Evolutionary conservation across 2,113 vertebrate species (phyloP).

Genomic region (Saimiri boliviensis): DNA sequence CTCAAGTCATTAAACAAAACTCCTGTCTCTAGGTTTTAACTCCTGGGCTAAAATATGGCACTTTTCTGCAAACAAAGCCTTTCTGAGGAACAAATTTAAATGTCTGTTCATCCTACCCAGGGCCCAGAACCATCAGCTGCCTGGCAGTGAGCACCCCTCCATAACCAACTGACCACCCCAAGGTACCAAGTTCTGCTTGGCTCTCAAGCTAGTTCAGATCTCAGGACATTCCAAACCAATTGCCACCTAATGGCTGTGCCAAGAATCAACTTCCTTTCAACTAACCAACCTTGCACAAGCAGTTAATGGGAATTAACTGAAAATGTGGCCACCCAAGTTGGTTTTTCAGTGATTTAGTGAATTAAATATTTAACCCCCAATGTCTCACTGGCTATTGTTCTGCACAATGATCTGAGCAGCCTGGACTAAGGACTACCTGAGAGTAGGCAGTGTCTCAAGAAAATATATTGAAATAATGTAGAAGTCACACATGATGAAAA

Average conservation of each 20-base stretch:
- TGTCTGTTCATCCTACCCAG: fast-evolving
- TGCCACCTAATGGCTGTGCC: neutral
- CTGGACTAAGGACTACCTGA: neutral
- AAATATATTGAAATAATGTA: too few relatives aligned
- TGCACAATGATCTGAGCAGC: neutral
- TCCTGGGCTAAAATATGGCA: neutral
- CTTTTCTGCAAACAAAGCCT: neutral
- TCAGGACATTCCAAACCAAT: neutral
- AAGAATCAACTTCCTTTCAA: neutral
- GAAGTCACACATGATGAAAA: too few relatives aligned
- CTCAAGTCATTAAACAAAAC: neutral
- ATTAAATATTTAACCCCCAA: neutral
- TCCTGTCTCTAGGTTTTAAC: neutral
- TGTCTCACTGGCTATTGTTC: neutral
- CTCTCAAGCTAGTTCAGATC: neutral
- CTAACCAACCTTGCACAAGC: neutral
- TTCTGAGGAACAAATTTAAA: neutral
- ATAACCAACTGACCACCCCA: neutral
- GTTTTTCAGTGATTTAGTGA: neutral
- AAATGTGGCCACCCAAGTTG: neutral
- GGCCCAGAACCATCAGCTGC: neutral
- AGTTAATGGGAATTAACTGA: neutral
- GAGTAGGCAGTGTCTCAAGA: neutral
- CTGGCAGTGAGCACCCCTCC: neutral
- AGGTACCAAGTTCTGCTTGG: neutral